Percentiles rank a stretch among this genome's conserved stretches.
These are phyloP conservation scores for Pseudochromis fuscus DNA, from an alignment of 2,797 vertebrate genomes.

Conservation along the genomic window DNA sequence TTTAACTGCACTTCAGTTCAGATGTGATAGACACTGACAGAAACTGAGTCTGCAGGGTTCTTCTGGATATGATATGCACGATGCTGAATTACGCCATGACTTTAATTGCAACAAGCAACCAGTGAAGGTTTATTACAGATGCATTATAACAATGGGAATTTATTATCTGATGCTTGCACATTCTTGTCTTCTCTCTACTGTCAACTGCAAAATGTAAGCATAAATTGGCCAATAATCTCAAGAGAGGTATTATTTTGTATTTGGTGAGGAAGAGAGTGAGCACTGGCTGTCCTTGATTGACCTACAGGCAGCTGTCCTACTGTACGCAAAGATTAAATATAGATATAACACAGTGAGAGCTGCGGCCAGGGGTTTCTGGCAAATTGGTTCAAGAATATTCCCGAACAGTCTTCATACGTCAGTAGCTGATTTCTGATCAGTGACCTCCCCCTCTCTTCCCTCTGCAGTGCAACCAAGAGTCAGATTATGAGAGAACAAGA, in stretches of 20 bases:
- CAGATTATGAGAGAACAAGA: constrained; percentile 25
- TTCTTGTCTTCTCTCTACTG: background rate
- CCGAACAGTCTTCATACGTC: background rate
- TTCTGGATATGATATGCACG: background rate
- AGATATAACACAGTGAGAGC: no score
- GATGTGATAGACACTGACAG: constrained; percentile 6
- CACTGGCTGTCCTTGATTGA: constrained; percentile 8
- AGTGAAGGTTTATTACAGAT: background rate
- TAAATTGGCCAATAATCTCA: background rate
- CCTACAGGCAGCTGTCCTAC: background rate
- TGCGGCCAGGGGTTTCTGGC: background rate
- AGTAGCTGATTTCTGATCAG: constrained; percentile 22
- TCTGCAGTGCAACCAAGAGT: constrained; percentile 12
- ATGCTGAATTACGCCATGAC: background rate
- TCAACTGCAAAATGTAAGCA: background rate
- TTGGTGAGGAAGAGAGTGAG: background rate
- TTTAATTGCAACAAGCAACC: constrained; percentile 15
- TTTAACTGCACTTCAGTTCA: constrained; percentile 12
- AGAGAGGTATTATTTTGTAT: background rate
- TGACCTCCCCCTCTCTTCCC: background rate
- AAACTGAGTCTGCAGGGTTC: background rate
- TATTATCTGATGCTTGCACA: background rate
- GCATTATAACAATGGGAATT: background rate
- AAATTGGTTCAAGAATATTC: background rate
- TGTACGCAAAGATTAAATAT: background rate